phyloP scores from a whole-genome alignment of 1,140 invertebrate genomes.

The Potamilus streckersoni region DNA sequence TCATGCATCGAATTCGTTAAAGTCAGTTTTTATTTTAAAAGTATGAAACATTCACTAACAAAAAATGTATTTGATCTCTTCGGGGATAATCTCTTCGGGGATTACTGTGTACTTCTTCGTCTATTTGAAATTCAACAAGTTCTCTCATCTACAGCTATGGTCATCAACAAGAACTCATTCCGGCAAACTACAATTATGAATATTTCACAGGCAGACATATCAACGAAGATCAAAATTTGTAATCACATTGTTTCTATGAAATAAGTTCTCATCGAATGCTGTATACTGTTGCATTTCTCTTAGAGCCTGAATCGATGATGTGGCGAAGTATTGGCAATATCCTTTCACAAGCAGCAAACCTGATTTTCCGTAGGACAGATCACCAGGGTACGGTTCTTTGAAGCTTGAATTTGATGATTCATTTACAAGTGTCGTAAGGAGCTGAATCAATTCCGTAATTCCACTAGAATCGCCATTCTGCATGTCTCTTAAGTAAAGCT shows the following conservation, averaged over 20 bases:
- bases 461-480: no score
- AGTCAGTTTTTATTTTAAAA: no score
- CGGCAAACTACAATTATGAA: no score
- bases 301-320: neutral
- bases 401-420: neutral
- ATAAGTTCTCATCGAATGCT: neutral
- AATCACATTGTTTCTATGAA: neutral
- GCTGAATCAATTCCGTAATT: no score
- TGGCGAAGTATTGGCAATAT: neutral
- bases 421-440: neutral
- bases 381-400: slow-evolving; percentile 1
- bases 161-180: no score
- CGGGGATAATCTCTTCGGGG: no score
- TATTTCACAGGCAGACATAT: neutral
- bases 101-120: no score
- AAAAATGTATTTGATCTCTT: no score
- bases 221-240: slow-evolving; percentile 10
- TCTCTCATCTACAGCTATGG: no score
- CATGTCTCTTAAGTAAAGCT: neutral
- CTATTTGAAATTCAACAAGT: no score
- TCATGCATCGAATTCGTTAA: no score
- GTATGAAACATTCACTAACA: no score
- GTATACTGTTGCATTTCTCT: neutral
- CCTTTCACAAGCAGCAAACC: slow-evolving; percentile 1
- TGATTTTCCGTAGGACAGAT: neutral